These are phyloP conservation scores for Sibirionetta formosa DNA, from an alignment of 2,797 vertebrate species.

Conservation along the genomic window DNA sequence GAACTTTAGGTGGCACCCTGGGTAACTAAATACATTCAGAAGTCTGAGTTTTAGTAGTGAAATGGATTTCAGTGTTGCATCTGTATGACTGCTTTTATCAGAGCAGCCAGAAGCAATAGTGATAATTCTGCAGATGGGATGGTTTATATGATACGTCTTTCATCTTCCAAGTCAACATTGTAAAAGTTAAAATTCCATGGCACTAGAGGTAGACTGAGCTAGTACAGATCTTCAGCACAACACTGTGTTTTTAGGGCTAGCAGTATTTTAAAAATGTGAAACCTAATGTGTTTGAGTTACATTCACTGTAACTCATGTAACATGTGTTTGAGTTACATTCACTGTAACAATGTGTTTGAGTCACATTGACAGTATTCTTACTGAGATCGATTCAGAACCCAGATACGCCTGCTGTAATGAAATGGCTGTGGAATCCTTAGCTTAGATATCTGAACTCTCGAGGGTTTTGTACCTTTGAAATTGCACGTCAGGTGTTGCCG, in stretches of 20 bases:
- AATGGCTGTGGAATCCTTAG: not conserved
- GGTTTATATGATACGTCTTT: not conserved
- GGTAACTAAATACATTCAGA: not conserved
- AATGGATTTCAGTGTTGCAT: not conserved
- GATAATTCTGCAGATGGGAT: not conserved
- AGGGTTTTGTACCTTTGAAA: not conserved
- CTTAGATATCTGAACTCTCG: not conserved
- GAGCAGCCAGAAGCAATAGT: not conserved
- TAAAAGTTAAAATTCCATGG: not conserved
- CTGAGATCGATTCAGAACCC: not conserved
- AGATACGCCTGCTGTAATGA: accelerated
- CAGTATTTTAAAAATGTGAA: not conserved
- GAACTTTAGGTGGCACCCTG: not conserved
- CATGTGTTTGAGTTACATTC: too few species aligned
- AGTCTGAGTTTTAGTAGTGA: not conserved
- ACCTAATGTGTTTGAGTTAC: too few species aligned
- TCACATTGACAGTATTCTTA: too few species aligned
- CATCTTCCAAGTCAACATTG: not conserved
- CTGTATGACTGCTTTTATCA: not conserved
- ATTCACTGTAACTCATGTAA: too few species aligned
- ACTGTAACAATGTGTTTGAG: too few species aligned
- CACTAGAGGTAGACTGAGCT: not conserved
- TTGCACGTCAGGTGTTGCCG: not conserved
- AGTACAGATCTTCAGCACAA: not conserved
- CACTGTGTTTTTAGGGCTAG: too few species aligned